These are phyloP conservation scores for Hormiphora californensis DNA, from an alignment of 37 sponge, comb jelly and placozoan genomes.

Conservation along the genomic window DNA sequence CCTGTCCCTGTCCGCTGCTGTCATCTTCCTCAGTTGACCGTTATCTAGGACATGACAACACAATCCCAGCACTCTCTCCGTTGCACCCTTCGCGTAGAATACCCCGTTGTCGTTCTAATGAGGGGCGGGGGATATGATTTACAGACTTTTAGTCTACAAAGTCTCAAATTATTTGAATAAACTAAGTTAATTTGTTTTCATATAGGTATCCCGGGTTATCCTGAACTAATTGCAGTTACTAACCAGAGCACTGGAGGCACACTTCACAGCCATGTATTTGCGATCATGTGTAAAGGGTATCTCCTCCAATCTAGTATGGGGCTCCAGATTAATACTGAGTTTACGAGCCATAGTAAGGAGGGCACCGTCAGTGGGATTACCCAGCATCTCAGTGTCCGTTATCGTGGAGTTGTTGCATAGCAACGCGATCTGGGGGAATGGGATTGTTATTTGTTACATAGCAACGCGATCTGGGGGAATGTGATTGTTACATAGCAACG, in stretches of 20 bases:
- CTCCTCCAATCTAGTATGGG: constrained; percentile 61
- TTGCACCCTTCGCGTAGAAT: constrained; percentile 94
- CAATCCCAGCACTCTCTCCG: constrained; percentile 66
- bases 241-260: background rate
- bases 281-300: constrained; percentile 77
- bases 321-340: constrained; percentile 55
- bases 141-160: no score
- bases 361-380: constrained; percentile 89
- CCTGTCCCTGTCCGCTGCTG: background rate
- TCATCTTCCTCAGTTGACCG: background rate
- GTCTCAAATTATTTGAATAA: no score
- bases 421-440: constrained; percentile 71
- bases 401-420: constrained; percentile 91
- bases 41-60: background rate
- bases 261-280: constrained; percentile 92
- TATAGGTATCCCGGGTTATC: no score
- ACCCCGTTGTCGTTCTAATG: constrained; percentile 46
- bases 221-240: no score
- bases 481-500: constrained; percentile 81
- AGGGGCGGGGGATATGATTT: no score
- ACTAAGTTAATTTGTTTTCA: no score
- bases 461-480: constrained; percentile 71
- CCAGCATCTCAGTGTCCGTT: constrained; percentile 65
- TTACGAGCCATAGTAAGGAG: constrained; percentile 65
- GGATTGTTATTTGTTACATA: constrained; percentile 81